Evolutionary conservation across 2,888 invertebrate species (phyloP).

Genomic region (Meganola albula): DNA sequence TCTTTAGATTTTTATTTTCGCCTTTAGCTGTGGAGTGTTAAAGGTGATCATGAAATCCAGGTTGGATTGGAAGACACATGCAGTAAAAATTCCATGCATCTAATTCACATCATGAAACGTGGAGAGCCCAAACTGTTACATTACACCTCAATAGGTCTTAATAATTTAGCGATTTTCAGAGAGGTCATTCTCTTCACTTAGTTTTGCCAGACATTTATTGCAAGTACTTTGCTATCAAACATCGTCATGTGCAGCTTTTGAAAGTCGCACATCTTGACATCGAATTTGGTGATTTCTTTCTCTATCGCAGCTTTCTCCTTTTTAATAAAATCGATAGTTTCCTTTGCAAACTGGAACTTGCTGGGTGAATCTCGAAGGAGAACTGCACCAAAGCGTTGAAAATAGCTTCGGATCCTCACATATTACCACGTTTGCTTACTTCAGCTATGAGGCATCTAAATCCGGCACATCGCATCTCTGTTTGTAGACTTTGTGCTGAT

Average conservation of each 20-base stretch:
- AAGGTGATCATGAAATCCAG: no score
- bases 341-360: background rate
- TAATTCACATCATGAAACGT: slow-evolving; percentile 8
- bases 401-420: slow-evolving; percentile 9
- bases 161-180: no score
- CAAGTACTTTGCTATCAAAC: background rate
- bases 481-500: background rate
- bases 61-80: background rate
- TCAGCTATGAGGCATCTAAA: slow-evolving; percentile 6
- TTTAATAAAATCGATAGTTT: background rate
- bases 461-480: background rate
- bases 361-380: background rate
- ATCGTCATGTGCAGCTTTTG: slow-evolving; percentile 2
- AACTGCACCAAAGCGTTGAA: slow-evolving; percentile 6
- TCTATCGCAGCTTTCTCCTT: background rate
- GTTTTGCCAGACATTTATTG: background rate
- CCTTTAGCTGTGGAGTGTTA: background rate
- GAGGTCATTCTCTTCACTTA: slow-evolving; percentile 7
- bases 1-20: background rate
- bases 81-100: slow-evolving; percentile 5
- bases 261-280: slow-evolving; percentile 5
- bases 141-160: background rate
- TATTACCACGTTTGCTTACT: slow-evolving; percentile 8
- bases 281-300: background rate
- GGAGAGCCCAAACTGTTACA: slow-evolving; percentile 5